A percentile compares a stretch with the other conserved stretches of the same genome.
These are phyloP conservation scores for Ploceus nigricollis DNA, from an alignment of 2,113 vertebrate genomes.

Conservation along the genomic window DNA sequence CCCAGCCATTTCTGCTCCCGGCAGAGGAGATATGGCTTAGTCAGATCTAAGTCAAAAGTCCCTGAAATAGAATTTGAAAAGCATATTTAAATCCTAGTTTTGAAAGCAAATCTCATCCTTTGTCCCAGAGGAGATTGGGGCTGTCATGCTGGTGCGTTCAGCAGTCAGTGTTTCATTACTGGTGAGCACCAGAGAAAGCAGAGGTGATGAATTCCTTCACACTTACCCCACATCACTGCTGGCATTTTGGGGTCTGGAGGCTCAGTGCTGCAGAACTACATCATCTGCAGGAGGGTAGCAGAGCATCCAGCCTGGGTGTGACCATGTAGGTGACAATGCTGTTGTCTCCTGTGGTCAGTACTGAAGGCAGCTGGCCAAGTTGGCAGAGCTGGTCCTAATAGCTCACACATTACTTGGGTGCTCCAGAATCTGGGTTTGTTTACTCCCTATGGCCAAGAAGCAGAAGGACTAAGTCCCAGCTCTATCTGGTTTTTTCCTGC, in stretches of 20 bases:
- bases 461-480: neutral
- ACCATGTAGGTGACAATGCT: neutral
- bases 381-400: neutral
- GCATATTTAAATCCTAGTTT: neutral
- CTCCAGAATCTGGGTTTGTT: neutral
- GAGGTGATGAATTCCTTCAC: neutral
- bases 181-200: neutral
- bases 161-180: neutral
- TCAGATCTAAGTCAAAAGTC: neutral
- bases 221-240: fast-evolving
- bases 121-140: neutral
- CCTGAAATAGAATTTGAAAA: neutral
- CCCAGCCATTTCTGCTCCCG: neutral
- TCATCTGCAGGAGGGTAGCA: fast-evolving
- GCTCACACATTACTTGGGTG: neutral
- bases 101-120: neutral
- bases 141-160: neutral
- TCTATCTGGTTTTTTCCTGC: fast-evolving
- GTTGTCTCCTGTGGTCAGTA: neutral
- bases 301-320: neutral
- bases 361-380: neutral
- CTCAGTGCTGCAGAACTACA: neutral
- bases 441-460: neutral
- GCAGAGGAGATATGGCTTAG: neutral
- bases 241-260: neutral